Percentiles rank a stretch among this genome's conserved stretches.
Evolutionary conservation across 1,140 invertebrate genomes (phyloP).

Genomic region (Campodea augens): DNA sequence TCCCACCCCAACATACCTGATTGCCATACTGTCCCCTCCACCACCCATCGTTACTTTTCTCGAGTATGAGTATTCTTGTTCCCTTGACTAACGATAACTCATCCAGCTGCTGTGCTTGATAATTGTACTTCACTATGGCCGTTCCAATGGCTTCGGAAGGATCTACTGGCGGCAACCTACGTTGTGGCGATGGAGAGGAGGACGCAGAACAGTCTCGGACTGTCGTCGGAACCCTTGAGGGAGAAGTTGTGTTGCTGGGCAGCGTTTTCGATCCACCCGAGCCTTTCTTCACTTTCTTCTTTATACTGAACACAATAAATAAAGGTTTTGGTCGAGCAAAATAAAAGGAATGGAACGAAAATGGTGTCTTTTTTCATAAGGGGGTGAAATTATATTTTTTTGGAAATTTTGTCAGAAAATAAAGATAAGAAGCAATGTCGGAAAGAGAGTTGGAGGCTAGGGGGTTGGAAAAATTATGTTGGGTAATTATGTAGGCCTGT

Average conservation of each 20-base stretch:
- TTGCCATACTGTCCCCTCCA: conserved; percentile 84
- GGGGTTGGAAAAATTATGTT: too few relatives aligned
- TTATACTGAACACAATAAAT: conserved; percentile 42
- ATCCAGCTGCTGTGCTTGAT: conserved; percentile 90
- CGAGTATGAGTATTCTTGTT: conserved; percentile 78
- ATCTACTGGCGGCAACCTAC: conserved; percentile 46
- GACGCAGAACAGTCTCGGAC: conserved; percentile 20
- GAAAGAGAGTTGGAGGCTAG: too few relatives aligned
- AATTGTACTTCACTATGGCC: conserved; percentile 93
- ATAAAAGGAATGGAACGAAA: conserved; percentile 9
- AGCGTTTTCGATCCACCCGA: conserved; percentile 54
- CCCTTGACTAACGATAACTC: conserved; percentile 86
- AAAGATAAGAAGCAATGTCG: too few relatives aligned
- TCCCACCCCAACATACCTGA: conserved; percentile 72
- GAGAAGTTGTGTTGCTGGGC: conserved; percentile 57
- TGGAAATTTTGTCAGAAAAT: conserved; percentile 2
- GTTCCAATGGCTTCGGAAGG: conserved; percentile 70
- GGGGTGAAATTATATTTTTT: conserved; percentile 7
- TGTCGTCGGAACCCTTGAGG: conserved; percentile 37
- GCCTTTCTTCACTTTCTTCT: conserved; percentile 74
- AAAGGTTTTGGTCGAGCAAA: conserved; percentile 3
- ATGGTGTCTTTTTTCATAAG: conserved; percentile 7
- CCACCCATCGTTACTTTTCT: conserved; percentile 99
- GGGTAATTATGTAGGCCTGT: too few relatives aligned
- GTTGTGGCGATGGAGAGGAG: conserved; percentile 52